Evolutionary conservation across 2,113 vertebrate species (phyloP), one percentile per base, ranked within the genome.

Genomic region (Larimichthys polyactis): DNA sequence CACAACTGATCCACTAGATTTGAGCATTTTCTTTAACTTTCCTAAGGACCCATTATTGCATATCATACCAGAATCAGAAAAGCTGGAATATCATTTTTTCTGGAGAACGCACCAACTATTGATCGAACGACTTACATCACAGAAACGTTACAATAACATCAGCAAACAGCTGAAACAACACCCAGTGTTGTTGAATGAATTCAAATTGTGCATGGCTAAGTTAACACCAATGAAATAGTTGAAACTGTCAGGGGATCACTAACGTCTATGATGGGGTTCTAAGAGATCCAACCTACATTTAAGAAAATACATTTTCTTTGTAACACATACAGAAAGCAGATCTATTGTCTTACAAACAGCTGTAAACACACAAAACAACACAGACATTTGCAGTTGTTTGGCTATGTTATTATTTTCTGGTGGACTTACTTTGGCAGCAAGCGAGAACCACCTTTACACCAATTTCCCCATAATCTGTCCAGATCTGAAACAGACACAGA

Each of bases 391-490:
- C 11, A 44, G 46, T 17, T 54, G 17, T 16, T 57, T 54, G 11
- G 17, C 3, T 20, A 3, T 27, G n/a, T 36, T 4, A 54, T 46
- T 52, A 2, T 64, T 20, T 63, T 68, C n/a, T 11, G 11, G 3
- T 15, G 16, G 54, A 92, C 95, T 94, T 81, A 96, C 96, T 88
- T 66, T 96, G 95, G 73, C 96, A 96, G 58, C 94, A 88, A 8
- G 92, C 78, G 0, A 96, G 83, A 49, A 95, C 71, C 44, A 96
- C 96, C 0, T 97, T 93, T 40, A 98, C 93, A 81, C 97, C 97
- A 54, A 97, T 94, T 71, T 97, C 96, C 19, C 40, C 94, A 69
- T 97, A 99, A 90, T 99, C 97, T 15, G 52, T 96, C 75, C 91
- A 94, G 93, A 99, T 97, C 98, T 99, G 92, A 83, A 94, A 90